These are phyloP conservation scores for Drosophila anomelani DNA, from an alignment of 2,888 invertebrate species.

Conservation along the genomic window DNA sequence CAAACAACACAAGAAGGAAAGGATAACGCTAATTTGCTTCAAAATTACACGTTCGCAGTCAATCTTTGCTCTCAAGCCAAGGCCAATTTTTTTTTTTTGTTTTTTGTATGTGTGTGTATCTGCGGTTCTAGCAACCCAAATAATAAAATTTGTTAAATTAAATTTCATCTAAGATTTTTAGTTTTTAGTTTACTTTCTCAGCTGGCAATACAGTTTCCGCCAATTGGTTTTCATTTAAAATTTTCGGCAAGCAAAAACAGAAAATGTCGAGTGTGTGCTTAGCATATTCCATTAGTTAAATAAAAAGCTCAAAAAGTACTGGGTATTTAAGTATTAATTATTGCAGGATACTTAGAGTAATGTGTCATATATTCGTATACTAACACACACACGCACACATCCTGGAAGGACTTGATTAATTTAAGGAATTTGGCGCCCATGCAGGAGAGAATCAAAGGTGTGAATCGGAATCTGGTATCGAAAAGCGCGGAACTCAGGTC, in stretches of 20 bases:
- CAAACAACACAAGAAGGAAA: constrained; percentile 20
- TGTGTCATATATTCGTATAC: constrained; percentile 42
- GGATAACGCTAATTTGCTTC: constrained; percentile 33
- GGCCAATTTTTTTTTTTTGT: constrained; percentile 13
- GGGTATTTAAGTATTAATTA: constrained; percentile 38
- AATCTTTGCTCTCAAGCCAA: constrained; percentile 36
- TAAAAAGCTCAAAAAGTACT: constrained; percentile 46
- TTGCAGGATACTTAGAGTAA: constrained; percentile 8
- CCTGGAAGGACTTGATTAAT: constrained; percentile 9
- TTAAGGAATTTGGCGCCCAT: constrained; percentile 17
- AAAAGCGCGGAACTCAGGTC: neutral
- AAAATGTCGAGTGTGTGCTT: constrained; percentile 32
- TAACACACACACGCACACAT: constrained; percentile 36
- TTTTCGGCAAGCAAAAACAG: constrained; percentile 53
- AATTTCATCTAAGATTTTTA: constrained; percentile 1
- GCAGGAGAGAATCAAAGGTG: constrained; percentile 24
- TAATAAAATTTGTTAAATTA: neutral
- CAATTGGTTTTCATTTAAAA: constrained; percentile 20
- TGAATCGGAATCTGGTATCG: neutral
- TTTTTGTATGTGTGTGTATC: neutral
- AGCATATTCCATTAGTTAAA: constrained; percentile 52
- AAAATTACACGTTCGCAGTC: constrained; percentile 40
- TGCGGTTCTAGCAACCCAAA: constrained; percentile 29
- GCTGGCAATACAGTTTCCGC: constrained; percentile 10
- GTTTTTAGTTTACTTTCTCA: constrained; percentile 19